These are phyloP conservation scores for Scyliorhinus canicula DNA, from an alignment of 2,797 vertebrate genomes.

Conservation along the genomic window DNA sequence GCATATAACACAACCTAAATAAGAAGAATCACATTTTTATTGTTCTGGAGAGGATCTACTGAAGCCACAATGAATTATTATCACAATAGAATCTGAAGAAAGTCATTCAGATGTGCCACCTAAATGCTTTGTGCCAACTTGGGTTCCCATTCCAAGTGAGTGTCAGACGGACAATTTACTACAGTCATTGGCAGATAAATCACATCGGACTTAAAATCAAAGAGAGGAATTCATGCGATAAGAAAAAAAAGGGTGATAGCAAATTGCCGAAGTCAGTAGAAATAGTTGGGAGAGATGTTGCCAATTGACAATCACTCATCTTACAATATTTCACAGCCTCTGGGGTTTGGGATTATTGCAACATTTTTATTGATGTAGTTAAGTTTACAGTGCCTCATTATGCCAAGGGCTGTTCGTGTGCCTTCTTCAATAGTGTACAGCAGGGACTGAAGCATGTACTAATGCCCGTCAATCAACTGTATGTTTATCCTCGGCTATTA, in stretches of 20 bases:
- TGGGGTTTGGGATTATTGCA: background rate
- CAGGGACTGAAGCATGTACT: background rate
- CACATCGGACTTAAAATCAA: background rate
- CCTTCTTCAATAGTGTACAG: background rate
- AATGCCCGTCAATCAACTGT: background rate
- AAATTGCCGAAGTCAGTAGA: background rate
- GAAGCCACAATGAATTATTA: background rate
- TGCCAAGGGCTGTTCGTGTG: background rate
- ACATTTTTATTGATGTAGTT: background rate
- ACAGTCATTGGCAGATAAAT: background rate
- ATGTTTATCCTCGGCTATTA: background rate
- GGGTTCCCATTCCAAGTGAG: background rate
- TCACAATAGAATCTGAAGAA: background rate
- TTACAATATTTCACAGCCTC: background rate
- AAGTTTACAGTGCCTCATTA: background rate
- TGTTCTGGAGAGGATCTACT: background rate
- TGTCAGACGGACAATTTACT: background rate
- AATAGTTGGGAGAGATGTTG: too few species aligned
- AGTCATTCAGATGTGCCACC: background rate
- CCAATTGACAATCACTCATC: background rate
- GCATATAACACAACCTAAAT: background rate
- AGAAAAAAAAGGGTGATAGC: background rate
- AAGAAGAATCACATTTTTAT: background rate
- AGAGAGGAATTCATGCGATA: background rate
- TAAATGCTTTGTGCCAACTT: background rate